phyloP scores from a whole-genome alignment of 2,797 vertebrate genomes.

The Spatula clypeata region DNA sequence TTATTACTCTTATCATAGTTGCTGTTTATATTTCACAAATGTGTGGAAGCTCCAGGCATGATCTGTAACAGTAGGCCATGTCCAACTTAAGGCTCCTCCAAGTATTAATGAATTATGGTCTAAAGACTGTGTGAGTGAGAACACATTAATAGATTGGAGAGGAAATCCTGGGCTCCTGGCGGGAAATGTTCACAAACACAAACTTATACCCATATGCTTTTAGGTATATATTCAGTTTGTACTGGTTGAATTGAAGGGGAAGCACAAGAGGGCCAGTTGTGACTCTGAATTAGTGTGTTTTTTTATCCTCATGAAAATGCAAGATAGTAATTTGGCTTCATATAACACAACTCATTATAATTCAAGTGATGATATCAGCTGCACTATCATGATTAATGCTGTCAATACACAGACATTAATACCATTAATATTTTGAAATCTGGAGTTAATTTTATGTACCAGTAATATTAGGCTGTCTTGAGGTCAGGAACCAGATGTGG shows the following conservation, averaged over 20 bases:
- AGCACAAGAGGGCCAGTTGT: background rate
- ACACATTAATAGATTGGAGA: background rate
- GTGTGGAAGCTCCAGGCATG: rapidly evolving
- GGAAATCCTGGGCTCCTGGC: background rate
- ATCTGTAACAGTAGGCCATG: background rate
- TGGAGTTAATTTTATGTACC: background rate
- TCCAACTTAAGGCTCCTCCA: background rate
- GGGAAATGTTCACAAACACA: background rate
- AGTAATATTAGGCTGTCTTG: background rate
- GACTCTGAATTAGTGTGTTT: background rate
- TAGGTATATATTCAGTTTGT: background rate
- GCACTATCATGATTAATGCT: background rate
- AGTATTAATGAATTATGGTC: background rate
- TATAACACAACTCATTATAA: background rate
- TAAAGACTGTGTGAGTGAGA: background rate
- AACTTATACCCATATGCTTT: background rate
- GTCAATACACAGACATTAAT: background rate
- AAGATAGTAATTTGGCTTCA: background rate
- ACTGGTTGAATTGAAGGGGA: background rate
- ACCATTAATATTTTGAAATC: background rate
- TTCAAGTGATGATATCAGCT: background rate
- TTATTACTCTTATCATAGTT: background rate
- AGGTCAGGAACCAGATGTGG: background rate
- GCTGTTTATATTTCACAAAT: background rate
- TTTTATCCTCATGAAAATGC: background rate